A percentile compares a stretch with the other conserved stretches of the same genome.
Evolutionary conservation across 2,888 invertebrate species (phyloP).

Genomic region (Orchesella flavescens): DNA sequence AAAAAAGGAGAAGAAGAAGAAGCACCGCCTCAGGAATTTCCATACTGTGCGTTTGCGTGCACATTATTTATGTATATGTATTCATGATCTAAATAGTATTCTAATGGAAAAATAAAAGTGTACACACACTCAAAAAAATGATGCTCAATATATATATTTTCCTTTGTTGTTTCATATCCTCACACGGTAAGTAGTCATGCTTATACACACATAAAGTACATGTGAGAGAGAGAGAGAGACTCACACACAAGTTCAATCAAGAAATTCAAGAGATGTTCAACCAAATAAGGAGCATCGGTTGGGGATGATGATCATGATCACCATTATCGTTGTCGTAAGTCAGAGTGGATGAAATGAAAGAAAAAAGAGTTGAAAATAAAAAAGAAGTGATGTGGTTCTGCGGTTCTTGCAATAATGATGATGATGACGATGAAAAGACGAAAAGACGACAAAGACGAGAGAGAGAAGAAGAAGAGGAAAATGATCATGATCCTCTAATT

Average conservation of each 20-base stretch:
- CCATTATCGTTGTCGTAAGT: slow-evolving; percentile 25
- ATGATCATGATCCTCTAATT: slow-evolving; percentile 58
- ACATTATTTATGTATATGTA: slow-evolving; percentile 26
- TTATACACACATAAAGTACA: too few species aligned
- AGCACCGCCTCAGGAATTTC: slow-evolving; percentile 64
- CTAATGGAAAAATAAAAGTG: slow-evolving; percentile 1
- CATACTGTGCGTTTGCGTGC: slow-evolving; percentile 55
- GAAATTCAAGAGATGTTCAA: slow-evolving; percentile 48
- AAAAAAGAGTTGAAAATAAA: not conserved
- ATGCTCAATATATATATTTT: too few species aligned
- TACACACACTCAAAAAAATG: too few species aligned
- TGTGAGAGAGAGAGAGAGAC: not conserved
- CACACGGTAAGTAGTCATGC: too few species aligned
- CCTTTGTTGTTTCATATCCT: too few species aligned
- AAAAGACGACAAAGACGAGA: slow-evolving; percentile 25
- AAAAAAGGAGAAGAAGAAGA: slow-evolving; percentile 44
- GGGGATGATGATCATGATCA: slow-evolving; percentile 18
- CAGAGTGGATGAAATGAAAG: slow-evolving; percentile 5
- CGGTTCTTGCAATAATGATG: slow-evolving; percentile 44
- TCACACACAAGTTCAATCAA: slow-evolving; percentile 53
- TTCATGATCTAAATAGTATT: slow-evolving; percentile 8
- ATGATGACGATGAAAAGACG: slow-evolving; percentile 48
- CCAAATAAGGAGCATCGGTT: slow-evolving; percentile 59
- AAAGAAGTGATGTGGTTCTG: slow-evolving; percentile 28
- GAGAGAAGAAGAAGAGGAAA: slow-evolving; percentile 27